Percentiles rank a stretch among this genome's conserved stretches.
Conservation (phyloP, 1,140 invertebrate species). For the Habropoda laboriosa region DNA sequence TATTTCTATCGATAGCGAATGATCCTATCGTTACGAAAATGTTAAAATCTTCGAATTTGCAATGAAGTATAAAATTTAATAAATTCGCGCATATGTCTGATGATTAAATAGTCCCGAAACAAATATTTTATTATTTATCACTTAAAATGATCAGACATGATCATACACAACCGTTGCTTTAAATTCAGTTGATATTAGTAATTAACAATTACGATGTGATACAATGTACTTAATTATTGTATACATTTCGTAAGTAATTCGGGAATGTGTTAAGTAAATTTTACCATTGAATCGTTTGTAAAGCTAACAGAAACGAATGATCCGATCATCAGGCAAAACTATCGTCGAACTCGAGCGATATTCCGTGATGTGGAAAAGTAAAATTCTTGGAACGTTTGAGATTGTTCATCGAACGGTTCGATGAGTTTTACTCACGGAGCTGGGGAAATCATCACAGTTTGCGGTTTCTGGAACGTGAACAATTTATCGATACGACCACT, state of each 20-base stretch:
- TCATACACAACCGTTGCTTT: no score
- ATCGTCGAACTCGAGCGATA: slow-evolving; percentile 1
- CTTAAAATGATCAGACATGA: no score
- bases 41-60: no score
- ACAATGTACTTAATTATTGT: no score
- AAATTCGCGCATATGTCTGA: no score
- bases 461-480: neutral
- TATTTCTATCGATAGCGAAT: no score
- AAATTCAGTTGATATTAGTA: no score
- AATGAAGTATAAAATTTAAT: no score
- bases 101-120: no score
- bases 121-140: no score
- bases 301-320: neutral
- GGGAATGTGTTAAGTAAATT: neutral
- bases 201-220: no score
- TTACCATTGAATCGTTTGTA: neutral
- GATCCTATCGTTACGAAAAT: no score
- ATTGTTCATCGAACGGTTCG: slow-evolving; percentile 25
- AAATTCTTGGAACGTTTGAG: slow-evolving; percentile 23
- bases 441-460: slow-evolving; percentile 6
- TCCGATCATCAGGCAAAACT: neutral
- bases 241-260: neutral
- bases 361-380: neutral
- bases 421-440: slow-evolving; percentile 3
- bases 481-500: slow-evolving; percentile 10